Percentiles rank a stretch among this genome's conserved stretches.
Evolutionary conservation across 2,888 invertebrate genomes (phyloP).

Genomic region (Plebejus melissa): DNA sequence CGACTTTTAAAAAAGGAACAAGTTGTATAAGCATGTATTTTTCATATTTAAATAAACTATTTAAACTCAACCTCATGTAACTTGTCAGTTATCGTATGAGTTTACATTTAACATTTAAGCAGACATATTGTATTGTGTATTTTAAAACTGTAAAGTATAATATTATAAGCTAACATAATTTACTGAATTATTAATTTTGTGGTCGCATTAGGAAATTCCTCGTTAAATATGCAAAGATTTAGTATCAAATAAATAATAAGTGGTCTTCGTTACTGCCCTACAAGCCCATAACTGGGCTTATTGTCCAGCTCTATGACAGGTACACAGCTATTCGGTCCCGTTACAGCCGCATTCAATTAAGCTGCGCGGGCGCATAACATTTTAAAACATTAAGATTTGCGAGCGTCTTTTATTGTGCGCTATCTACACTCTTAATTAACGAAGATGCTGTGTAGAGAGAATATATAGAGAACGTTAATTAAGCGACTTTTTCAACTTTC

Average conservation of each 20-base stretch:
- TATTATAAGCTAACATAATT: too few species aligned
- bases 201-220: background rate
- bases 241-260: conserved; percentile 18
- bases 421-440: conserved; percentile 5
- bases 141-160: background rate
- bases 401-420: conserved; percentile 23
- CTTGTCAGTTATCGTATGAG: background rate
- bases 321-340: conserved; percentile 35
- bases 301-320: conserved; percentile 30
- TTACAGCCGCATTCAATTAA: conserved; percentile 37
- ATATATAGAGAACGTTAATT: background rate
- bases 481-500: background rate
- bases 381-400: conserved; percentile 39
- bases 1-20: background rate
- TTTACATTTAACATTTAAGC: background rate
- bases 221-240: background rate
- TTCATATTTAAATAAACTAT: too few species aligned
- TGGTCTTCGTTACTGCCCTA: conserved; percentile 30
- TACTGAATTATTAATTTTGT: background rate
- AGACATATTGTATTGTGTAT: background rate
- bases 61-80: background rate
- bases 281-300: conserved; percentile 27
- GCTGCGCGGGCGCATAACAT: conserved; percentile 31
- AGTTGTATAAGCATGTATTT: too few species aligned
- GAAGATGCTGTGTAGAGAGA: background rate